Percentiles rank a stretch among this genome's conserved stretches.
Conservation (phyloP, 2,888 invertebrate genomes). For the Drosophila gaucha region DNA sequence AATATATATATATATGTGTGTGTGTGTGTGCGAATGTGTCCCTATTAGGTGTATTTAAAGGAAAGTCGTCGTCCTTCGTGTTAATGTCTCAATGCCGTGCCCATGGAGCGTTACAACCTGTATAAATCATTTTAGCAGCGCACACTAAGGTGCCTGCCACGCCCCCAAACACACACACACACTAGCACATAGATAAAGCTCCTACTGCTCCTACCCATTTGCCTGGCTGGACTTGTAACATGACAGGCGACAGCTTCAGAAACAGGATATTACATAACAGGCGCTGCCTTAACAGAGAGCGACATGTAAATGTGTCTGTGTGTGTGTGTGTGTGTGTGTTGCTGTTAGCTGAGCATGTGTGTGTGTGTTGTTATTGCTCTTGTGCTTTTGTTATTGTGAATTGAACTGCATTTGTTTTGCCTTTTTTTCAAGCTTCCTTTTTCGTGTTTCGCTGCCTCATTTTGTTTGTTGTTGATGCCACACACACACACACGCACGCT, state of each 20-base stretch:
- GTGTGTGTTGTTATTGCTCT: slow-evolving; percentile 29
- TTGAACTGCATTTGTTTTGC: slow-evolving; percentile 47
- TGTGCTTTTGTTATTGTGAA: slow-evolving; percentile 44
- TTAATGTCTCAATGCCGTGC: slow-evolving; percentile 76
- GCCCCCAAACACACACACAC: slow-evolving; percentile 51
- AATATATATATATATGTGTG: slow-evolving; percentile 11
- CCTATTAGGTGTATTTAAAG: slow-evolving; percentile 32
- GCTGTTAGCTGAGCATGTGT: slow-evolving; percentile 4
- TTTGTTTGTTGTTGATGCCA: slow-evolving; percentile 32
- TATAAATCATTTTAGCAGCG: slow-evolving; percentile 73
- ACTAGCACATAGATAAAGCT: slow-evolving; percentile 10
- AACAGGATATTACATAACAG: slow-evolving; percentile 78
- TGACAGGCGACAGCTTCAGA: slow-evolving; percentile 77
- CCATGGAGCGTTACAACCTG: slow-evolving; percentile 56
- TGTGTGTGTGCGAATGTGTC: slow-evolving; percentile 22
- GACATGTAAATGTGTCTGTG: slow-evolving; percentile 49
- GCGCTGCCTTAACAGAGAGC: slow-evolving; percentile 64
- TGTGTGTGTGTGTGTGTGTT: slow-evolving; percentile 5
- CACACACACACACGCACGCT: background rate
- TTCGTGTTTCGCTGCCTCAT: slow-evolving; percentile 17
- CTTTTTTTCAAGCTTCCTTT: slow-evolving; percentile 34
- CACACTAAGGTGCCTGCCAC: slow-evolving; percentile 67
- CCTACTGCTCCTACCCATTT: slow-evolving; percentile 11
- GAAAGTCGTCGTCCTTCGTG: slow-evolving; percentile 56
- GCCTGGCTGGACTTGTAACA: slow-evolving; percentile 65